Evolutionary conservation across 1,140 invertebrate genomes (phyloP).

Genomic region (Heliconius nattereri): DNA sequence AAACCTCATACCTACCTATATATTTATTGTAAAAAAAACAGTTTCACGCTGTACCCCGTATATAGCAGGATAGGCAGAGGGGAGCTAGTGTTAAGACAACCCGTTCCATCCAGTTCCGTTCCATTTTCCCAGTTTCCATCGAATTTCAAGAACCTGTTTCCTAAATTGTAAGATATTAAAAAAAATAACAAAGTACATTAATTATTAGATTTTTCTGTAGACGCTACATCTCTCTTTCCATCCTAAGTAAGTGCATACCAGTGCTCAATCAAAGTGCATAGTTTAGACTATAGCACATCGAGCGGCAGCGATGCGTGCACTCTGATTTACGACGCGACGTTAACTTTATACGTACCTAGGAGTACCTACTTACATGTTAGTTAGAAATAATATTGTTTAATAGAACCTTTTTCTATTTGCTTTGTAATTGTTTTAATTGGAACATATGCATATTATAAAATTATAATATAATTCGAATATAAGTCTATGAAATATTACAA

Average conservation of each 20-base stretch:
- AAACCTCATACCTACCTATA: no score
- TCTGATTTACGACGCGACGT: constrained; percentile 27
- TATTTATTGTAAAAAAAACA: no score
- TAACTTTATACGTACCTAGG: not conserved
- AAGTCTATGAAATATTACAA: no score
- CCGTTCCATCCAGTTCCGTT: no score
- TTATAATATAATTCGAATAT: no score
- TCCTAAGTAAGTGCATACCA: constrained; percentile 10
- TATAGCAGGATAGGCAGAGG: no score
- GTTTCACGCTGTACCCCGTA: no score
- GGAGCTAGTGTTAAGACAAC: no score
- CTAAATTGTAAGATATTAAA: no score
- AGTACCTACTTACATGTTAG: not conserved
- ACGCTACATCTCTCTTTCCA: not conserved
- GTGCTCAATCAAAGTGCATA: constrained; percentile 27
- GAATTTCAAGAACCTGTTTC: no score
- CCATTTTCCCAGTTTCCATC: no score
- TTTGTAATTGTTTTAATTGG: not conserved
- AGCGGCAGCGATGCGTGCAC: constrained; percentile 24
- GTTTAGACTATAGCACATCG: constrained; percentile 31
- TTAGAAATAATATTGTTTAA: not conserved
- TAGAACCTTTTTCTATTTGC: not conserved
- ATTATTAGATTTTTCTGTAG: not conserved
- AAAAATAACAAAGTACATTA: not conserved
- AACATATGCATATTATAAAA: no score